Base-by-base conservation (phyloP, 2,113 vertebrate genomes). In the Laterallus jamaicensis region DNA sequence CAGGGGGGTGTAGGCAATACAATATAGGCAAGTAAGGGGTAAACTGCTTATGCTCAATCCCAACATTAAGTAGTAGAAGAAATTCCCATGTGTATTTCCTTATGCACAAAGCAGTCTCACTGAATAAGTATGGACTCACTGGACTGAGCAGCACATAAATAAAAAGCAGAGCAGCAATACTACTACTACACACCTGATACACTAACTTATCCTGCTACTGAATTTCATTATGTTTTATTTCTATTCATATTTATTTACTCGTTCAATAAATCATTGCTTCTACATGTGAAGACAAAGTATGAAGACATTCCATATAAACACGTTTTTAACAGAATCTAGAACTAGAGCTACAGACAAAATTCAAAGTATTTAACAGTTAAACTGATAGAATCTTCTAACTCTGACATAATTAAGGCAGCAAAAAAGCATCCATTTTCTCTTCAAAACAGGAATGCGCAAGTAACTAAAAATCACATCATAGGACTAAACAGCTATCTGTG, bases 251-350 rank as follows among this genome's bases (percentile, higher is more conserved):
- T 32, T 77, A 89, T 95, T 96, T 62, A 69, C 28, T 97, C 88
- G 78, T 85, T 90, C 58, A 82, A 89, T 39, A 25, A 86, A 60
- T 28, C 28, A 44, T 47, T 80, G 59, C 50, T 97, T 94, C 68
- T 91, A 95, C 78, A 87, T 52, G 70, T 21, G 74, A 91, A 95
- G 73, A 94, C 59, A 91, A 94, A 87, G 59, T 22, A 78, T 49
- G 37, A 80, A 77, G 63, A 62, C 14, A 47, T 66, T 74, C 32
- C 37, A 73, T 19, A 47, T 6, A 47, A 47, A 60, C 20, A 68
- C 39, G 66, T 55, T 81, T 29, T 81, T 29, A 82, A 56, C 29
- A 60, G 11, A 28, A 71, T 24, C 26, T 64, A 63, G 11, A 21
- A 74, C 15, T 42, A 78, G 60, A 70, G 17, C 28, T 49, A 32